phyloP scores from a whole-genome alignment of 2,888 invertebrate genomes.

The Tetragonisca angustula region DNA sequence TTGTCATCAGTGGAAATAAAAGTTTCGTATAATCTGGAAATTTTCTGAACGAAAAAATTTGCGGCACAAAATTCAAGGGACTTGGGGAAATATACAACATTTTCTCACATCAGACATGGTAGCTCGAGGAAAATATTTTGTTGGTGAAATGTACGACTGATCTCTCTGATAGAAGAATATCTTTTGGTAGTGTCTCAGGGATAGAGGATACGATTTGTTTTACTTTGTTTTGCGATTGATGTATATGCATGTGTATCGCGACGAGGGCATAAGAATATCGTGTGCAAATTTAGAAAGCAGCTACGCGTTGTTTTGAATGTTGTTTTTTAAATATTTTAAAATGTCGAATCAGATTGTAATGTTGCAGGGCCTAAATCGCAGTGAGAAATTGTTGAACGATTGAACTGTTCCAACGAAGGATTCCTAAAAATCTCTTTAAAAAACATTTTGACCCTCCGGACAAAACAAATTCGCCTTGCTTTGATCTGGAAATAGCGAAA shows the following conservation, averaged over 20 bases:
- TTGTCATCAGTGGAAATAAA: slow-evolving; percentile 4
- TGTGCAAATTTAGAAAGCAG: slow-evolving; percentile 31
- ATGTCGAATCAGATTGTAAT: slow-evolving; percentile 14
- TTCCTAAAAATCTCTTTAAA: not conserved
- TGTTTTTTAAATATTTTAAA: no score
- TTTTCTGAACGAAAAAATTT: not conserved
- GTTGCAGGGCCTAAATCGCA: not conserved
- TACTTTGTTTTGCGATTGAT: slow-evolving; percentile 22
- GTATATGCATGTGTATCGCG: slow-evolving; percentile 19
- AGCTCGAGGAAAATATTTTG: not conserved
- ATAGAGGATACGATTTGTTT: slow-evolving; percentile 10
- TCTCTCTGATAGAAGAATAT: not conserved
- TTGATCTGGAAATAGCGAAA: not conserved
- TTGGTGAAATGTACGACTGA: not conserved
- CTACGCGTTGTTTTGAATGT: not conserved
- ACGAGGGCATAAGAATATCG: slow-evolving; percentile 8
- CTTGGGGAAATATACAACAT: not conserved
- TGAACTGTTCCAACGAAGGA: not conserved
- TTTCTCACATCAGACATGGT: not conserved
- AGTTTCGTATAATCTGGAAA: not conserved
- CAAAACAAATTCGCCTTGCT: no score
- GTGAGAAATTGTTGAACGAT: not conserved
- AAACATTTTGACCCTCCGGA: no score
- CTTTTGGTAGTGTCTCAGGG: not conserved
- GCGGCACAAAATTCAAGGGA: not conserved